These are phyloP conservation scores for Bergia puertoricense DNA, from an alignment of 92 coral and sea anemone genomes.

Conservation along the genomic window DNA sequence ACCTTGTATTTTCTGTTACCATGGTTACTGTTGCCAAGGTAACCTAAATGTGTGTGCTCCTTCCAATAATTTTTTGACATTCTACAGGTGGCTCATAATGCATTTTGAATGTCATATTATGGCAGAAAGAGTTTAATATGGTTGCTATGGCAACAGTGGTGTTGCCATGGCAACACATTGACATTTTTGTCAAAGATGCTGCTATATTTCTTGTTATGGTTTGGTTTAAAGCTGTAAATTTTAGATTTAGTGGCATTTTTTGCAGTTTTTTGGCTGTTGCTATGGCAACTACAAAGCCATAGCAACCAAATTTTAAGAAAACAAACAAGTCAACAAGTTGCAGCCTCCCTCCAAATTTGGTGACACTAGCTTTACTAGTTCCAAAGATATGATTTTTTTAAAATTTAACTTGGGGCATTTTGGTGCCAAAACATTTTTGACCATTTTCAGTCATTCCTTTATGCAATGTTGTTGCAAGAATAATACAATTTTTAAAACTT, in stretches of 20 bases:
- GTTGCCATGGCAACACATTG: conserved; percentile 1
- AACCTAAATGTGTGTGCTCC: neutral
- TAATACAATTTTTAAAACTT: conserved; percentile 2
- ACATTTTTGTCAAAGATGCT: neutral
- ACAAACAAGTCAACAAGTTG: neutral
- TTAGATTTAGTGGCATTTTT: neutral
- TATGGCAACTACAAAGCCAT: conserved; percentile 20
- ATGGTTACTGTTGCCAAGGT: conserved; percentile 4
- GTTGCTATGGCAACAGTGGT: neutral
- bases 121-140: neutral
- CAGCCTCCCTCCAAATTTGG: conserved; percentile 12
- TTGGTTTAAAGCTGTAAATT: neutral
- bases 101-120: neutral
- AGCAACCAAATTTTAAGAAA: neutral
- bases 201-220: neutral
- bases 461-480: neutral
- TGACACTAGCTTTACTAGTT: neutral
- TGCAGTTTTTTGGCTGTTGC: conserved; percentile 8
- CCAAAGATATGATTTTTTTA: neutral
- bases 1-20: neutral
- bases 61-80: too few species aligned
- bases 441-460: neutral
- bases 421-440: neutral
- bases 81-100: neutral
- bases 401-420: neutral